These are phyloP conservation scores for Microctenopoma steveboyesi DNA, from an alignment of 2,797 vertebrate genomes.

Conservation along the genomic window DNA sequence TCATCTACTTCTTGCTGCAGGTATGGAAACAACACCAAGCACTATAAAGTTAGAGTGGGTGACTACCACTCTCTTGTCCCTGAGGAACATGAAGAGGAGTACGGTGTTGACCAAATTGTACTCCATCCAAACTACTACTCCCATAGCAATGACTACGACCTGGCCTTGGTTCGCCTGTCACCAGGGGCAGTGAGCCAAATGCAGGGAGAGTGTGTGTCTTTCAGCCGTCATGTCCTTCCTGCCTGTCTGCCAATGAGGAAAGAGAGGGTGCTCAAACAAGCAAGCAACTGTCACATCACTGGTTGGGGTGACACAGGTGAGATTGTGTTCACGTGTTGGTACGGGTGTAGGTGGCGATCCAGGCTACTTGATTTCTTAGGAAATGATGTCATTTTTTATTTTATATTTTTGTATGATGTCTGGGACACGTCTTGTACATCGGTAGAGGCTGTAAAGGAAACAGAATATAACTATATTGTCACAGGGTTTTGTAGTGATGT, in stretches of 20 bases:
- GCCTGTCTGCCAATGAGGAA: constrained; percentile 89
- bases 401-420: too few species aligned
- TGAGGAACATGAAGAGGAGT: constrained; percentile 94
- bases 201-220: constrained; percentile 85
- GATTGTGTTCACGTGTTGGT: background rate
- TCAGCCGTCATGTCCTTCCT: constrained; percentile 90
- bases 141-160: constrained; percentile 92
- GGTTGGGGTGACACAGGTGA: constrained; percentile 99
- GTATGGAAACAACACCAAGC: constrained; percentile 91
- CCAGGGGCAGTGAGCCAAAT: constrained; percentile 77
- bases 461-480: background rate
- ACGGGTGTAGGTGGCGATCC: too few species aligned
- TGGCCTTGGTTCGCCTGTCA: constrained; percentile 89
- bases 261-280: constrained; percentile 90
- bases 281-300: constrained; percentile 92
- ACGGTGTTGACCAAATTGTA: constrained; percentile 88
- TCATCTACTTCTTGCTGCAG: constrained; percentile 70
- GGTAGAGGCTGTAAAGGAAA: background rate
- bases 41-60: constrained; percentile 91
- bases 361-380: too few species aligned
- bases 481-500: background rate
- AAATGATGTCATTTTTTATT: too few species aligned
- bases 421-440: too few species aligned
- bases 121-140: constrained; percentile 88
- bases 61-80: constrained; percentile 96